Evolutionary conservation across 2,888 invertebrate genomes (phyloP), one percentile per base, ranked within the genome.

Genomic region (Alloplasta piceator): DNA sequence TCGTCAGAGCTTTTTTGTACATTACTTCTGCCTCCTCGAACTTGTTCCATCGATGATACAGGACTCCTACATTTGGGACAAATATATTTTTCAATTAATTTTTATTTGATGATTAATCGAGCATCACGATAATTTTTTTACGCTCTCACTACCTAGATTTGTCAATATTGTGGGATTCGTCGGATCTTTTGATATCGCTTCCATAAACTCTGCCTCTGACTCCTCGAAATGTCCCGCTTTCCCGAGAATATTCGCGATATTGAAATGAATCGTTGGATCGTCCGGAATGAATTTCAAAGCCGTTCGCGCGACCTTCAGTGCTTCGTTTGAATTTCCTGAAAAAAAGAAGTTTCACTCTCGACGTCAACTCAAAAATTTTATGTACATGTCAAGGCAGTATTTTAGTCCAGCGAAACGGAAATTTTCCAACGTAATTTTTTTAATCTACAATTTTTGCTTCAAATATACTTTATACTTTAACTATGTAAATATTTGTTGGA

Each of bases 21-120:
- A 96, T 95, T 82, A 94, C 91, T 88, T 95, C 94, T 0, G 98
- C 98, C 86, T 94, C 93, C 5, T 94, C 93, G 78, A 94, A 93
- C 92, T 96, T 97, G 83, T 96, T 96, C 98, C 98, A 98, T 26
- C 98, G 95, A 93, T 98, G 98, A 92, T 98, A 98, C n/a, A 98
- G 93, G 16, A 98, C 98, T 77, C 97, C 97, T 96, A 91, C 66
- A 84, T 81, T 52, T 26, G 26, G 41, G 52, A 82, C 58, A 72
- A 58, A 68, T 56, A 50, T 43, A 70, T 84, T 74, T 73, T 50
- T 50, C 12, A 7, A 9, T 39, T 46, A 38, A 7, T 55, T 6
- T 55, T 0, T 41, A n/a, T 58, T 38, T 48, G 5, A 7, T 6
- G 5, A 6, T 0, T n/a, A 6, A 12, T 61, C 48, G 3, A 67